A percentile compares a stretch with the other conserved stretches of the same genome.
Conservation (phyloP, 1,140 invertebrate species). For the Tyrophagus putrescentiae region DNA sequence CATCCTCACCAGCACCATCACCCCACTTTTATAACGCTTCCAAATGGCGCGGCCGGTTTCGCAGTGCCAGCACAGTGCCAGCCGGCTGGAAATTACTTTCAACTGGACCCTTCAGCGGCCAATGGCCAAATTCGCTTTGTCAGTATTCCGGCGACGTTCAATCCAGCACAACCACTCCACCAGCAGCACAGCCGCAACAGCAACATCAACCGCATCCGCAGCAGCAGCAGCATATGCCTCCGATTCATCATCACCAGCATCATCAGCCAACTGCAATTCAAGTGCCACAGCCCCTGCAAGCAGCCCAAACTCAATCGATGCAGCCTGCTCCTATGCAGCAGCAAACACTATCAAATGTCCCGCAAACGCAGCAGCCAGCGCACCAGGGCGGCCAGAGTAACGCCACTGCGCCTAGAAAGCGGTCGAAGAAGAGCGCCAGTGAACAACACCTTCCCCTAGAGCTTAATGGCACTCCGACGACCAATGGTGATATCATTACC, state of each 20-base stretch:
- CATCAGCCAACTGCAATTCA: too few species aligned
- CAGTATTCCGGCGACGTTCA: background rate
- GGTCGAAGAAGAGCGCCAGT: too few species aligned
- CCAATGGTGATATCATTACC: background rate
- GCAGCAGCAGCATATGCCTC: background rate
- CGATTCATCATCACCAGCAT: slow-evolving; percentile 15
- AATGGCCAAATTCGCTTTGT: slow-evolving; percentile 2
- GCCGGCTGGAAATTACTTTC: background rate
- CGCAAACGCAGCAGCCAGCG: too few species aligned
- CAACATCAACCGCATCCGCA: background rate
- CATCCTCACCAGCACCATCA: background rate
- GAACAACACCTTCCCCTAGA: too few species aligned
- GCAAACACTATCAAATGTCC: too few species aligned
- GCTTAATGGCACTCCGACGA: too few species aligned
- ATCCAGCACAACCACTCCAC: background rate
- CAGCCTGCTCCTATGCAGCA: too few species aligned
- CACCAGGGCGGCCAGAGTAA: too few species aligned
- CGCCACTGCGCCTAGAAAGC: too few species aligned
- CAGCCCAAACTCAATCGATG: too few species aligned
- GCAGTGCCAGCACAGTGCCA: background rate
- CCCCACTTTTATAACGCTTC: background rate
- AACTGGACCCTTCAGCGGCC: background rate
- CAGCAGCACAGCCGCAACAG: background rate
- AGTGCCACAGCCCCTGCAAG: too few species aligned
- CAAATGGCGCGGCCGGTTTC: background rate